A percentile compares a stretch with the other conserved stretches of the same genome.
Evolutionary conservation across 2,113 vertebrate genomes (phyloP).

Genomic region (Dermatemys mawii): DNA sequence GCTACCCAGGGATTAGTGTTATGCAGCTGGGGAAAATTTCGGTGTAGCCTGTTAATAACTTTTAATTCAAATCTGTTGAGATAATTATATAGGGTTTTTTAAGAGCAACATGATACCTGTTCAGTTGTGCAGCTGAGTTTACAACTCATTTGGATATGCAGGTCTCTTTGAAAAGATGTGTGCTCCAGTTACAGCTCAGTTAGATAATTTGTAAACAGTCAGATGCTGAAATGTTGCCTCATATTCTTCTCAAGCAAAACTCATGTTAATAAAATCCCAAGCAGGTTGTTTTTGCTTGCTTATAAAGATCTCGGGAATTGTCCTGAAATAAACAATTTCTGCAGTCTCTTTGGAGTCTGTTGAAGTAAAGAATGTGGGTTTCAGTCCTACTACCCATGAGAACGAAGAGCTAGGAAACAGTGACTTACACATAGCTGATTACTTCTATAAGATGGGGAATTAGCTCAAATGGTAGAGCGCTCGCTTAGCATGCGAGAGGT

Average conservation of each 20-base stretch:
- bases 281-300: neutral
- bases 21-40: neutral
- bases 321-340: neutral
- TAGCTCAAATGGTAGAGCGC: neutral
- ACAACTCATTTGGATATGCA: neutral
- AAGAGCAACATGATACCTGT: neutral
- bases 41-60: neutral
- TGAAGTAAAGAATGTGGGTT: neutral
- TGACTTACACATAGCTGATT: fast-evolving
- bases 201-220: neutral
- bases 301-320: neutral
- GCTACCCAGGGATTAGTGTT: neutral
- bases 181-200: constrained; percentile 11
- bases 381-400: neutral
- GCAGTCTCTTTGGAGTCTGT: neutral
- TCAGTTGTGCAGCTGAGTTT: neutral
- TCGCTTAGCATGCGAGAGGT: constrained; percentile 11
- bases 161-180: neutral
- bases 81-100: neutral
- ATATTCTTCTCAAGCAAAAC: neutral
- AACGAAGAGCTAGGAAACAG: neutral
- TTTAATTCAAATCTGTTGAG: neutral
- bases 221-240: neutral
- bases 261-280: neutral
- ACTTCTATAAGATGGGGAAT: no score